These are phyloP conservation scores for Elephas maximus DNA, from an alignment of 2,113 vertebrate genomes.

Conservation along the genomic window DNA sequence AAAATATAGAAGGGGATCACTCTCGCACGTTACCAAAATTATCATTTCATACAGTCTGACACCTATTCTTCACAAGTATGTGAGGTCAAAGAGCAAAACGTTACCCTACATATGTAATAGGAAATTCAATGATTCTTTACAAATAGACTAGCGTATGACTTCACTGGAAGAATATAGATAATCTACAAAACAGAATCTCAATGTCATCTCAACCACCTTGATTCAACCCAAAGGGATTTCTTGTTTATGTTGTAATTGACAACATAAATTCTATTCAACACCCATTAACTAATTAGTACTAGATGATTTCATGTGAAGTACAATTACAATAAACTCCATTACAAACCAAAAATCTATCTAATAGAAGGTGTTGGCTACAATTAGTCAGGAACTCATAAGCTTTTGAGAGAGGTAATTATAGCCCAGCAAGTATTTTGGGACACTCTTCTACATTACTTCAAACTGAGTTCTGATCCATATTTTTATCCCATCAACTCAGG, in stretches of 20 bases:
- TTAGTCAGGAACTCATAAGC: not conserved
- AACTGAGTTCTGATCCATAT: not conserved
- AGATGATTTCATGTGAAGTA: not conserved
- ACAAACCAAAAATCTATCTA: not conserved
- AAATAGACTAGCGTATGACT: not conserved
- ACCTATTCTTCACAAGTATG: not conserved
- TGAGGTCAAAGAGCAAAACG: not conserved
- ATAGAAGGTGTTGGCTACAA: constrained; percentile 6
- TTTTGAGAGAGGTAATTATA: not conserved
- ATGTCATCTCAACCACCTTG: not conserved
- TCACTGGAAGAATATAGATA: not conserved
- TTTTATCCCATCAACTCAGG: not conserved
- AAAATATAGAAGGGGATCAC: not conserved
- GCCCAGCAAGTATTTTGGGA: not conserved
- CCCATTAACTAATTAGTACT: not conserved
- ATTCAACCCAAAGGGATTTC: not conserved
- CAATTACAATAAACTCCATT: not conserved
- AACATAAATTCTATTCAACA: not conserved
- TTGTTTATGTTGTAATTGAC: not conserved
- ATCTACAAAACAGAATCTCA: not conserved
- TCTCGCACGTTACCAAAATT: not conserved
- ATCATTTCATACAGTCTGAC: not conserved
- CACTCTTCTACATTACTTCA: not conserved
- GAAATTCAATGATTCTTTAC: not conserved
- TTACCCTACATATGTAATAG: not conserved